These are phyloP conservation scores for Corella eumyota DNA, from an alignment of 23 tunicate species.

Conservation along the genomic window DNA sequence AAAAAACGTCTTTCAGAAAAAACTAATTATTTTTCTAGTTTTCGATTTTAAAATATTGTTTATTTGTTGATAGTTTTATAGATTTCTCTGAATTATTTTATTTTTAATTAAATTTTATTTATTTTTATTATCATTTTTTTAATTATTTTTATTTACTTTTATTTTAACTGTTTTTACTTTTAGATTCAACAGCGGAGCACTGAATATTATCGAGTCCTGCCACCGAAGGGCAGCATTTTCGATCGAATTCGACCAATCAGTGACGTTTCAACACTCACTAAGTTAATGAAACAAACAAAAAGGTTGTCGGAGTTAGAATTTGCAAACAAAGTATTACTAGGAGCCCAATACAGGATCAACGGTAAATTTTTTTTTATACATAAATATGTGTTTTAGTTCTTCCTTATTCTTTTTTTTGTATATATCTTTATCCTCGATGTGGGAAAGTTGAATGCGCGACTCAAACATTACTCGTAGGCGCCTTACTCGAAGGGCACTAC, in stretches of 20 bases:
- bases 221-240: constrained; percentile 89
- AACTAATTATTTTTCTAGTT: not conserved
- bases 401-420: too few relatives aligned
- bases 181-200: constrained; percentile 85
- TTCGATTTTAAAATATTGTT: not conserved
- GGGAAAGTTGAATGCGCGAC: too few relatives aligned
- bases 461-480: too few relatives aligned
- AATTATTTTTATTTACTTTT: not conserved
- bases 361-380: constrained; percentile 28
- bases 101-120: not conserved
- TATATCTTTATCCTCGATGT: too few relatives aligned
- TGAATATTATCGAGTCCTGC: constrained; percentile 91
- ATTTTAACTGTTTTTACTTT: constrained; percentile 1
- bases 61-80: not conserved
- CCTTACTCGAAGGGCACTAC: too few relatives aligned
- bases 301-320: constrained; percentile 84
- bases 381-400: too few relatives aligned
- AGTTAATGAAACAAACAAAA: constrained; percentile 59
- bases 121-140: not conserved
- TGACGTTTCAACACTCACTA: constrained; percentile 36
- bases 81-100: too few relatives aligned
- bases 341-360: constrained; percentile 96
- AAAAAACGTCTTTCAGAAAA: not conserved
- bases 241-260: constrained; percentile 85
- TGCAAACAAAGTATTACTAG: constrained; percentile 85